Percentiles rank a stretch among this genome's conserved stretches.
Evolutionary conservation across 2,797 vertebrate species (phyloP).

Genomic region (Dromococcyx pavoninus): DNA sequence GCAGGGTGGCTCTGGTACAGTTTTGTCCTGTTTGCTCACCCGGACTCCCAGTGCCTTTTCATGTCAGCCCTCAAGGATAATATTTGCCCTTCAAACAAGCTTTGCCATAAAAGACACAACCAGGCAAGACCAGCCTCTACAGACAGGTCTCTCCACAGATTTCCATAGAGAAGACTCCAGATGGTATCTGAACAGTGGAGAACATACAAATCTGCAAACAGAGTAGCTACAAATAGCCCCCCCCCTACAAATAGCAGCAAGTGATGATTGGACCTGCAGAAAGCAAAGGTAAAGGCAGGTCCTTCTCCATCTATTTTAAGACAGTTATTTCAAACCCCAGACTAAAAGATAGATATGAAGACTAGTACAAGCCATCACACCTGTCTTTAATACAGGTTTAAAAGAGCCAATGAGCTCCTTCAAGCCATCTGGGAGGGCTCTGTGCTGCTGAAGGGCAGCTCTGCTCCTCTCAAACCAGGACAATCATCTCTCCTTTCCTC

Average conservation of each 20-base stretch:
- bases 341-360: background rate
- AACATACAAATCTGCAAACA: background rate
- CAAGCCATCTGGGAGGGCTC: background rate
- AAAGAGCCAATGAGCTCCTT: background rate
- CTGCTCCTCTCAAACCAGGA: background rate
- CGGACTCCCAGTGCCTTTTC: background rate
- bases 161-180: background rate
- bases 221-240: background rate
- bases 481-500: background rate
- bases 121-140: background rate
- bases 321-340: background rate
- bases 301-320: background rate
- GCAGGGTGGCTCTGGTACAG: background rate
- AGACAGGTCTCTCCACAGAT: background rate
- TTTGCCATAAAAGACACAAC: background rate
- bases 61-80: background rate
- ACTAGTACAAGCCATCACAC: background rate
- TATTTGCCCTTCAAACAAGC: conserved; percentile 32
- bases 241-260: background rate
- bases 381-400: background rate
- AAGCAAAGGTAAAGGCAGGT: background rate
- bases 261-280: background rate
- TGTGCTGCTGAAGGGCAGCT: background rate
- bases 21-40: background rate
- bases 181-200: background rate